Evolutionary conservation across 2,888 invertebrate genomes (phyloP).

Genomic region (Chloromyia formosa): DNA sequence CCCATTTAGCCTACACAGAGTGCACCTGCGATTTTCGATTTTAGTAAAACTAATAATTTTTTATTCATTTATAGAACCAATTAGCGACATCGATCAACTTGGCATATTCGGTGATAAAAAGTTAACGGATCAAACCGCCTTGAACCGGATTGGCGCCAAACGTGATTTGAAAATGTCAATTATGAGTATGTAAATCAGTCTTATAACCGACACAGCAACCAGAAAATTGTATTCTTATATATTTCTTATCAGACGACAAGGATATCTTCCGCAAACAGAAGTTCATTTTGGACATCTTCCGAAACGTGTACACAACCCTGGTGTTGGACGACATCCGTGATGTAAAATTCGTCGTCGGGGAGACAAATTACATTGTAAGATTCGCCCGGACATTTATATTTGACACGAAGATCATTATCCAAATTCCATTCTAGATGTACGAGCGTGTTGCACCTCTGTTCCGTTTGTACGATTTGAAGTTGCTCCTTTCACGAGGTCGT

Average conservation of each 20-base stretch:
- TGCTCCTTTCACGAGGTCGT: slow-evolving; percentile 65
- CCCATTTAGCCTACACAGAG: no score
- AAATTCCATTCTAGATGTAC: slow-evolving; percentile 60
- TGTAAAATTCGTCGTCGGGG: slow-evolving; percentile 38
- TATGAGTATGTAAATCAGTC: neutral
- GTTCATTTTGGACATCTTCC: slow-evolving; percentile 64
- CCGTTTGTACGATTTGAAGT: slow-evolving; percentile 61
- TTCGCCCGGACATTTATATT: neutral
- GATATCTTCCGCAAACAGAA: slow-evolving; percentile 57
- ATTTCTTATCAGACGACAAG: slow-evolving; percentile 14
- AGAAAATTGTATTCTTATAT: neutral
- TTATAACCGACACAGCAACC: no score
- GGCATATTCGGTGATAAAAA: neutral
- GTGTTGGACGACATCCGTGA: slow-evolving; percentile 33
- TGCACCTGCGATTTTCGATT: no score
- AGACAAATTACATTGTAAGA: slow-evolving; percentile 42
- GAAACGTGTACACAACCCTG: slow-evolving; percentile 61
- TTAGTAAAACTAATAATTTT: no score
- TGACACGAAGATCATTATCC: no score
- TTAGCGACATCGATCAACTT: no score
- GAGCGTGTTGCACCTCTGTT: slow-evolving; percentile 65
- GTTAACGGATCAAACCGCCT: neutral
- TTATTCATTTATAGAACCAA: no score
- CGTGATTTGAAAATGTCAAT: neutral
- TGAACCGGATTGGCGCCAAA: neutral